Evolutionary conservation across 2,797 vertebrate species (phyloP).

Genomic region (Hydrophis major): DNA sequence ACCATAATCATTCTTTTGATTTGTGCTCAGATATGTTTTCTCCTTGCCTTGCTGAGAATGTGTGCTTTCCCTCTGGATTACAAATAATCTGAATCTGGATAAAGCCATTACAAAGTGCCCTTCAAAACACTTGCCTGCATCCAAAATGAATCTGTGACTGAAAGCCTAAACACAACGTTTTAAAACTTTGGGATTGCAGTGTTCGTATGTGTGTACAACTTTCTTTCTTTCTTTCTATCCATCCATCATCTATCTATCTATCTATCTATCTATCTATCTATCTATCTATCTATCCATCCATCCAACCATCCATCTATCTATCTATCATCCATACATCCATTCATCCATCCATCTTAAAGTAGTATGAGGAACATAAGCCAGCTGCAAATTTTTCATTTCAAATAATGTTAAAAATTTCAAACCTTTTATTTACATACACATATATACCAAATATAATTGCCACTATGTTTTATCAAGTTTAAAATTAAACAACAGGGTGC

Average conservation of each 20-base stretch:
- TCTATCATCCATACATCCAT: background rate
- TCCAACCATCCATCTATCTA: background rate
- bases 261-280: background rate
- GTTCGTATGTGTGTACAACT: background rate
- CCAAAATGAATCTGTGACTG: conserved; percentile 43
- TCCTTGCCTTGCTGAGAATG: conserved; percentile 63
- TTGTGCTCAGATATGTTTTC: conserved; percentile 67
- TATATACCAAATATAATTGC: background rate
- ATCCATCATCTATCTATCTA: background rate
- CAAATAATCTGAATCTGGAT: conserved; percentile 66
- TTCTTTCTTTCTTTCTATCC: background rate
- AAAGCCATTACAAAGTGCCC: conserved; percentile 62
- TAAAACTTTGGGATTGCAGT: conserved; percentile 16
- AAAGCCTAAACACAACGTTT: conserved; percentile 45
- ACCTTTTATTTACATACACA: background rate
- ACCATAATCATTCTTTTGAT: conserved; percentile 66
- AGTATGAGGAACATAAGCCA: background rate
- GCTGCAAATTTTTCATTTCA: background rate
- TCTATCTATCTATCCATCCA: background rate
- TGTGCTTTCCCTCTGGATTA: conserved; percentile 58
- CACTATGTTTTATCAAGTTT: background rate
- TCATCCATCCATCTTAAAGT: background rate
- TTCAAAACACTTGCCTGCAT: conserved; percentile 55
- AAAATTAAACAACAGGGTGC: conserved; percentile 3
- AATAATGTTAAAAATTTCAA: background rate